A percentile compares a stretch with the other conserved stretches of the same genome.
These are phyloP conservation scores for Micrasema minimum DNA, from an alignment of 1,140 invertebrate species.

Conservation along the genomic window DNA sequence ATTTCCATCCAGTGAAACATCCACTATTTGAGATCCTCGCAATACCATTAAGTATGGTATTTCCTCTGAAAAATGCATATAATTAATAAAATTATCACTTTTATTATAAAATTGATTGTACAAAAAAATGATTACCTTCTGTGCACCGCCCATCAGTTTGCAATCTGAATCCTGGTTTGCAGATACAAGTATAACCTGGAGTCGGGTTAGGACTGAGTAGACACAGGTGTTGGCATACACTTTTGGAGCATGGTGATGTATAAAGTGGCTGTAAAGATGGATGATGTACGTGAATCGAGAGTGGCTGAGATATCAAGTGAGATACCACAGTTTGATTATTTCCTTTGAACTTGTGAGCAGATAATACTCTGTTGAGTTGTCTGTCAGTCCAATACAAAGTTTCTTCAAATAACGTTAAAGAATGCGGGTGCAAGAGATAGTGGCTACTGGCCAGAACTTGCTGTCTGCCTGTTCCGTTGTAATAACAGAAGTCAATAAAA, in stretches of 20 bases:
- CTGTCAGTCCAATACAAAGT: slow-evolving; percentile 97
- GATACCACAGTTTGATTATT: slow-evolving; percentile 93
- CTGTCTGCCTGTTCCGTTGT: slow-evolving; percentile 90
- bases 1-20: slow-evolving; percentile 82
- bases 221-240: slow-evolving; percentile 91
- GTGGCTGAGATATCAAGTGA: slow-evolving; percentile 92
- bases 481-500: slow-evolving; percentile 98
- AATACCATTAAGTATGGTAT: slow-evolving; percentile 91
- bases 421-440: slow-evolving; percentile 95
- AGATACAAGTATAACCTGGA: slow-evolving; percentile 88
- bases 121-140: slow-evolving; percentile 66
- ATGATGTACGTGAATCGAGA: slow-evolving; percentile 95
- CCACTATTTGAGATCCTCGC: slow-evolving; percentile 88
- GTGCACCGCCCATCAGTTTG: slow-evolving; percentile 77
- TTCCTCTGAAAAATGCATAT: slow-evolving; percentile 71
- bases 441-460: slow-evolving; percentile 89
- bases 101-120: slow-evolving; percentile 28
- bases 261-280: slow-evolving; percentile 90
- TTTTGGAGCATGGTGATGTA: slow-evolving; percentile 83
- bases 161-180: slow-evolving; percentile 86
- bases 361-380: slow-evolving; percentile 87
- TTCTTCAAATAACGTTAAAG: slow-evolving; percentile 92
- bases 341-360: slow-evolving; percentile 91
- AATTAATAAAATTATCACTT: background rate
- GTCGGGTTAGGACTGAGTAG: slow-evolving; percentile 79